Evolutionary conservation across 53 echinoderm and acorn worm species (phyloP).

Genomic region (Echinometra lucunter): DNA sequence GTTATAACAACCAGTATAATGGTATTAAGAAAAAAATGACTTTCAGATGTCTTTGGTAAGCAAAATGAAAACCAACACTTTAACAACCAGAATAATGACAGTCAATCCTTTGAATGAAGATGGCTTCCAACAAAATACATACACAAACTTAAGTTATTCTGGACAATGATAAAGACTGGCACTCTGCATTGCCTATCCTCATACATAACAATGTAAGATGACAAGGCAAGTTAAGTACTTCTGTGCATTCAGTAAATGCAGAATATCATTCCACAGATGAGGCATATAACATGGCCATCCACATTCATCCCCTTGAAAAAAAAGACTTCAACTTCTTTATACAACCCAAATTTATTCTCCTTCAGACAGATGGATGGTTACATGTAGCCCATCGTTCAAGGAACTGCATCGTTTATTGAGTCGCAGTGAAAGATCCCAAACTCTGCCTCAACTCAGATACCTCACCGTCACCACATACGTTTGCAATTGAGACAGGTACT

Average conservation of each 20-base stretch:
- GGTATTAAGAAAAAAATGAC: not conserved
- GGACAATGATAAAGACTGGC: not conserved
- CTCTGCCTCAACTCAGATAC: not conserved
- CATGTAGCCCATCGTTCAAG: not conserved
- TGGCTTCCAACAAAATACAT: not conserved
- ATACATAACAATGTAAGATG: not conserved
- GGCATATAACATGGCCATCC: not conserved
- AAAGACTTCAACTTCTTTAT: not conserved
- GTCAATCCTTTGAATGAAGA: not conserved
- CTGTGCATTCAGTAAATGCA: not conserved
- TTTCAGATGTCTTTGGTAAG: not conserved
- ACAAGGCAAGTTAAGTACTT: not conserved
- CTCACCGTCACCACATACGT: not conserved
- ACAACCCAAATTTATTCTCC: not conserved
- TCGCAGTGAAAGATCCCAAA: not conserved
- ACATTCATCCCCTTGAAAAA: not conserved
- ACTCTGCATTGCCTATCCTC: not conserved
- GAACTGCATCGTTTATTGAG: not conserved
- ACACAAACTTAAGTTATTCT: not conserved
- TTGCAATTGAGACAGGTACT: constrained; percentile 37
- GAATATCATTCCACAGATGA: not conserved
- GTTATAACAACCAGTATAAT: not conserved
- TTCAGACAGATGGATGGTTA: not conserved
- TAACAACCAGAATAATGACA: not conserved
- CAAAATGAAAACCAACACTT: not conserved